Evolutionary conservation across 2,113 vertebrate genomes (phyloP).

Genomic region (Gnathonemus longibarbis): DNA sequence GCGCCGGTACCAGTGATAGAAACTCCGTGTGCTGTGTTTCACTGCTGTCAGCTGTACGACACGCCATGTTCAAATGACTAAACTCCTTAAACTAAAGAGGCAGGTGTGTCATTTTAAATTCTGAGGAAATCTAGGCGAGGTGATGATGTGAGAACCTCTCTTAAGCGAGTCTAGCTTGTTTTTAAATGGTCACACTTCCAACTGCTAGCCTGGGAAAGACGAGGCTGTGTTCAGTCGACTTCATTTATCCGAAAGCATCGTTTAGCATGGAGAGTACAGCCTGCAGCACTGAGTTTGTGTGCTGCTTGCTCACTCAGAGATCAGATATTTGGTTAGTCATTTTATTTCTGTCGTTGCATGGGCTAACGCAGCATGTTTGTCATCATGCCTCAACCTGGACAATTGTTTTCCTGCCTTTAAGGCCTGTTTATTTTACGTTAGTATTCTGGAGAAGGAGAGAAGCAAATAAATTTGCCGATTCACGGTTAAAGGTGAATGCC

Average conservation of each 20-base stretch:
- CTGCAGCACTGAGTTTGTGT: not conserved
- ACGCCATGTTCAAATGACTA: not conserved
- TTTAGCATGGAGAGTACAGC: not conserved
- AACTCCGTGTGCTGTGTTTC: not conserved
- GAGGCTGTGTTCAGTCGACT: not conserved
- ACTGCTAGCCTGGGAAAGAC: not conserved
- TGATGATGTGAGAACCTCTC: not conserved
- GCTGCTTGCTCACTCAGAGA: not conserved
- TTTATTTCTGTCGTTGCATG: not conserved
- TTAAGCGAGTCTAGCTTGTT: not conserved
- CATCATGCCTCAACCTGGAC: not conserved
- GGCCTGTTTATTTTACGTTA: not conserved
- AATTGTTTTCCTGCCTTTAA: not conserved
- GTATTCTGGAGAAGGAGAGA: not conserved
- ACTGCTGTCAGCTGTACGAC: not conserved
- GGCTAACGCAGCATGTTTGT: not conserved
- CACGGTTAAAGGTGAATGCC: not conserved
- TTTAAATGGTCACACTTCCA: constrained; percentile 2
- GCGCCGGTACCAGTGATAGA: not conserved
- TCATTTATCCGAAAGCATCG: not conserved
- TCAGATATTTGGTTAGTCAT: not conserved
- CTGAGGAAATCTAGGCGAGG: not conserved
- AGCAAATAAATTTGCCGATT: not conserved
- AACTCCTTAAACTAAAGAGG: not conserved
- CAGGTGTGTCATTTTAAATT: not conserved